Conservation (phyloP, 2,888 invertebrate species). For the Diplazon laetatorius region DNA sequence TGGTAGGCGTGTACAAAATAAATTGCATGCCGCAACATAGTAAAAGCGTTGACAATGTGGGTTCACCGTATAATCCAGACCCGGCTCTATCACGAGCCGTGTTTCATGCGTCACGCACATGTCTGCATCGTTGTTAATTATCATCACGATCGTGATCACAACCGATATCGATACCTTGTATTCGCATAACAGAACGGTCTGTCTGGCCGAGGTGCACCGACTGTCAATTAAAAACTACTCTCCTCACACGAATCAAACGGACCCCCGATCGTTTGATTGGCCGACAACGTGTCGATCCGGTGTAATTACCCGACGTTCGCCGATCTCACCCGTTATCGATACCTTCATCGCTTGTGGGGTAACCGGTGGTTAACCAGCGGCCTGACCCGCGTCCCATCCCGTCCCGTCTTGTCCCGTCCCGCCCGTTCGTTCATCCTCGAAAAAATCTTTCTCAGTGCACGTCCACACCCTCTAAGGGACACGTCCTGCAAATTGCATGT, state of each 20-base stretch:
- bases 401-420: too few relatives aligned
- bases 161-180: conserved; percentile 28
- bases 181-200: background rate
- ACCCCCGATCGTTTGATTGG: background rate
- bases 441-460: too few relatives aligned
- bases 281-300: background rate
- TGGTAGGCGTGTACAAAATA: background rate
- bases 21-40: background rate
- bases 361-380: too few relatives aligned
- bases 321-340: background rate
- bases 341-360: background rate
- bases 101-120: conserved; percentile 5
- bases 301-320: conserved; percentile 11
- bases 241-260: conserved; percentile 10
- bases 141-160: background rate
- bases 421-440: too few relatives aligned
- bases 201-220: background rate
- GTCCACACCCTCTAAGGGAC: too few relatives aligned
- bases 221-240: background rate
- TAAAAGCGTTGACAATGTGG: background rate
- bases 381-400: too few relatives aligned
- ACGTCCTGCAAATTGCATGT: too few relatives aligned
- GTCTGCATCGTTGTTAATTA: conserved; percentile 7
- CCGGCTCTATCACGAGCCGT: background rate
- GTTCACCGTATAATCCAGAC: background rate